Conservation (phyloP, 2,888 invertebrate species). For the Oligia strigilis region DNA sequence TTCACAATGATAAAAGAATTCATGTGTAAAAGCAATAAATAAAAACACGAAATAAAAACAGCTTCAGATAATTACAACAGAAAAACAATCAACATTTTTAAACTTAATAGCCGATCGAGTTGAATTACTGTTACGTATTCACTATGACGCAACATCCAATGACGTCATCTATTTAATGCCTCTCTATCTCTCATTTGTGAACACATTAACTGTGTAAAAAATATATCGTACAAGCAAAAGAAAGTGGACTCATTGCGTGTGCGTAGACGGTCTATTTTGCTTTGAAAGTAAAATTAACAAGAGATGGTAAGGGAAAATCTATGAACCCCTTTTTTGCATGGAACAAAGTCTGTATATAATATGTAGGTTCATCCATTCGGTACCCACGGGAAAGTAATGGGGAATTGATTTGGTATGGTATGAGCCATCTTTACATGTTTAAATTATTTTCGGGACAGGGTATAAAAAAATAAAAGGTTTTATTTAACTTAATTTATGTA, state of each 20-base stretch:
- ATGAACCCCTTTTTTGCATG: slow-evolving; percentile 63
- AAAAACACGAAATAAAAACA: slow-evolving; percentile 11
- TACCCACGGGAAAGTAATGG: slow-evolving; percentile 60
- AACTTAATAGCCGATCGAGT: slow-evolving; percentile 42
- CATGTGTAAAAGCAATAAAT: slow-evolving; percentile 8
- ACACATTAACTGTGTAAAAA: slow-evolving; percentile 62
- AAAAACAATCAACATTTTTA: slow-evolving; percentile 38
- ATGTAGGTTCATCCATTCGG: slow-evolving; percentile 54
- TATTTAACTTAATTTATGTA: slow-evolving; percentile 46
- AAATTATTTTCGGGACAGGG: slow-evolving; percentile 55
- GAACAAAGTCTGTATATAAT: slow-evolving; percentile 49
- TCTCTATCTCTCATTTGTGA: slow-evolving; percentile 63
- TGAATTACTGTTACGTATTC: slow-evolving; percentile 51
- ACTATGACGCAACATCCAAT: slow-evolving; percentile 45
- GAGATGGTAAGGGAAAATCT: slow-evolving; percentile 42
- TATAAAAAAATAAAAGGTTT: slow-evolving; percentile 36
- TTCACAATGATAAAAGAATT: not conserved
- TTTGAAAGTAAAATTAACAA: slow-evolving; percentile 41
- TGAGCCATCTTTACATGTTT: slow-evolving; percentile 54
- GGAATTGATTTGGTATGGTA: slow-evolving; percentile 62
- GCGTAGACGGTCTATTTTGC: slow-evolving; percentile 40
- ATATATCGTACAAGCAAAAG: slow-evolving; percentile 30
- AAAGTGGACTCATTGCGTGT: slow-evolving; percentile 16
- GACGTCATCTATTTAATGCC: slow-evolving; percentile 65
- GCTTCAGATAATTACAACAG: slow-evolving; percentile 34